A percentile compares a stretch with the other conserved stretches of the same genome.
Evolutionary conservation across 1,140 invertebrate species (phyloP).

Genomic region (Acromyrmex charruanus): DNA sequence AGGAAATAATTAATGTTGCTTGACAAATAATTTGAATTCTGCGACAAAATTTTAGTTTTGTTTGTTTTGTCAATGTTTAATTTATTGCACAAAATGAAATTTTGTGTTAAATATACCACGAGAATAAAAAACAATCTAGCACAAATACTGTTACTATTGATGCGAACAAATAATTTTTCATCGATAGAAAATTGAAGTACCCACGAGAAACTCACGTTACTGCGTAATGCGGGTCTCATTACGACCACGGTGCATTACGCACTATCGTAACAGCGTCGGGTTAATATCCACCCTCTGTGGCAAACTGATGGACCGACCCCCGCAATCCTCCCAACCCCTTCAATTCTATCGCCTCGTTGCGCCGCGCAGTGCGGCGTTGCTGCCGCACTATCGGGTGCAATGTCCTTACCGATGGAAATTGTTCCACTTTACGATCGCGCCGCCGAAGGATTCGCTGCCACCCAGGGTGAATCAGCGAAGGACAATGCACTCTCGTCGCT

Average conservation of each 20-base stretch:
- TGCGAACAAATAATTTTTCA: neutral
- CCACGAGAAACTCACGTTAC: slow-evolving; percentile 27
- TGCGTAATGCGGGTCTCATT: slow-evolving; percentile 31
- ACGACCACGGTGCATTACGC: slow-evolving; percentile 41
- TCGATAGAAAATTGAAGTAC: neutral
- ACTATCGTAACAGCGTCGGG: slow-evolving; percentile 24
- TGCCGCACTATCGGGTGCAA: slow-evolving; percentile 45
- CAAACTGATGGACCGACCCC: slow-evolving; percentile 53
- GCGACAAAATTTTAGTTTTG: neutral
- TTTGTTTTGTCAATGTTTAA: neutral
- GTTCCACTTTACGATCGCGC: slow-evolving; percentile 40
- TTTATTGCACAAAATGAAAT: neutral
- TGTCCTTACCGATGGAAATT: slow-evolving; percentile 53
- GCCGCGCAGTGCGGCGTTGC: slow-evolving; percentile 53
- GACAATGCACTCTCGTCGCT: slow-evolving; percentile 20
- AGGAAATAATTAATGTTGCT: neutral
- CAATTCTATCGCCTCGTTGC: slow-evolving; percentile 47
- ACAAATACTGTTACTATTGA: neutral
- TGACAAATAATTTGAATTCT: neutral
- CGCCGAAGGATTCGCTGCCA: slow-evolving; percentile 23
- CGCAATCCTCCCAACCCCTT: neutral
- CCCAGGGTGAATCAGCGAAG: neutral
- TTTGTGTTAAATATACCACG: neutral
- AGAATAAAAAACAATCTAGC: neutral
- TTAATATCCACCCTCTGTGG: slow-evolving; percentile 57